Base-by-base conservation (phyloP, 2,113 vertebrate genomes). In the Indicator indicator region DNA sequence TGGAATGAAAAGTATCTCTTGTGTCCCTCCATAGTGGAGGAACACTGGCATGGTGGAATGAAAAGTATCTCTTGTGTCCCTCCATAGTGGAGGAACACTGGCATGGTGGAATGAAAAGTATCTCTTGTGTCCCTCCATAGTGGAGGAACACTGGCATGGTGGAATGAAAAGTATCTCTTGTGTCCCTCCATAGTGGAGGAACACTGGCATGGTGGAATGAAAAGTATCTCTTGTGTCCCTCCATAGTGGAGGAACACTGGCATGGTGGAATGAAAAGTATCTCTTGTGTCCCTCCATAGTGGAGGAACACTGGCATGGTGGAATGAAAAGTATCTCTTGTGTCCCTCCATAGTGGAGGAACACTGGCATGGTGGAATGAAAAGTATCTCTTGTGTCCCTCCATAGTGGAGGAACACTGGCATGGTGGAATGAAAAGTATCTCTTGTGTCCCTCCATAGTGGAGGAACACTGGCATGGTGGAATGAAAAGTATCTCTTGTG, bases 291-390 rank as follows among this genome's bases (percentile, higher is more conserved):
- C 13, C 27, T 19, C 30, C 5, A 0, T 2, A 33, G n/a, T n/a
- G n/a, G n/a, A n/a, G n/a, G n/a, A n/a, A n/a, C n/a, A n/a, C n/a
- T n/a, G n/a, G n/a, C n/a, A n/a, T n/a, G 20, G 4, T 77, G 18
- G 58, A 62, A 15, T 8, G 21, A 44, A 16, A 44, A 44, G 7
- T 30, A 23, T 16, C n/a, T 52, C 11, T 65, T 79, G 16, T 12
- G 14, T 5, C 32, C 13, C 27, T 19, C 30, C 5, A 0, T 2
- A 33, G n/a, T n/a, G n/a, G n/a, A n/a, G n/a, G n/a, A n/a, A n/a
- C n/a, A n/a, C n/a, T n/a, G n/a, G n/a, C n/a, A n/a, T n/a, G 20
- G 4, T 77, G 18, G 58, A 62, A 15, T 8, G 21, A 44, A 16
- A 44, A 44, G 7, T 30, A 23, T 16, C n/a, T 52, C 11, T 65